Evolutionary conservation across 35 echinoderm and acorn worm species (phyloP).

Genomic region (Apostichopus japonicus): DNA sequence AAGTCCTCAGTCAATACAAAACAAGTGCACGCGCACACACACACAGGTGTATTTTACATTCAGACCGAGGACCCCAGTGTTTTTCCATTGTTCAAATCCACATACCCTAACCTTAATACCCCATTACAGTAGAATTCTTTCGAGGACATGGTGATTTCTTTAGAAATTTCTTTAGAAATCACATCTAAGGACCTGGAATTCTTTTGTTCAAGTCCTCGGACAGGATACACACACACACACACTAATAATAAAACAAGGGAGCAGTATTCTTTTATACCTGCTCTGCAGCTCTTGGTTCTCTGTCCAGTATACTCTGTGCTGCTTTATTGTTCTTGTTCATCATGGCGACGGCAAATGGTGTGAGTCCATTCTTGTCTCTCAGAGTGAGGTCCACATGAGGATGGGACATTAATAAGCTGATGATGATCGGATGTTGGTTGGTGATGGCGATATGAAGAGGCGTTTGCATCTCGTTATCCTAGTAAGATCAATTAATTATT

Average conservation of each 20-base stretch:
- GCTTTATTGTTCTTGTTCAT: conserved; percentile 98
- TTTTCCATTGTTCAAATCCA: too few relatives aligned
- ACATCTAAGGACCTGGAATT: too few relatives aligned
- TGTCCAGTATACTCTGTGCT: conserved; percentile 89
- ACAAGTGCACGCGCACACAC: too few relatives aligned
- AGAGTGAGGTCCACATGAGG: conserved; percentile 92
- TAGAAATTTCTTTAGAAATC: not conserved
- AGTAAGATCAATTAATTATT: not conserved
- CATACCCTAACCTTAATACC: too few relatives aligned
- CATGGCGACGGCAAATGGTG: conserved; percentile 96
- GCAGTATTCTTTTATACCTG: conserved; percentile 60
- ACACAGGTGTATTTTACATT: too few relatives aligned
- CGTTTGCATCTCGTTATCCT: conserved; percentile 90
- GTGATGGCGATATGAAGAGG: conserved; percentile 94
- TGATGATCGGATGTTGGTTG: conserved; percentile 94
- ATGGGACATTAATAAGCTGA: conserved; percentile 93
- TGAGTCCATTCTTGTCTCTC: conserved; percentile 82
- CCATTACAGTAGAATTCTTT: too few relatives aligned
- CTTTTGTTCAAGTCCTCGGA: too few relatives aligned
- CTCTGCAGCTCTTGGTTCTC: conserved; percentile 94
- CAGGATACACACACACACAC: not conserved
- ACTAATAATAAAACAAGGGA: not conserved
- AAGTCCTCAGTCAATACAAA: too few relatives aligned
- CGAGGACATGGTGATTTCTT: not conserved
- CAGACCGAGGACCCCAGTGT: too few relatives aligned